Evolutionary conservation across 1,140 invertebrate species (phyloP), one percentile per base, ranked within the genome.

Genomic region (Helicorthomorpha holstii): DNA sequence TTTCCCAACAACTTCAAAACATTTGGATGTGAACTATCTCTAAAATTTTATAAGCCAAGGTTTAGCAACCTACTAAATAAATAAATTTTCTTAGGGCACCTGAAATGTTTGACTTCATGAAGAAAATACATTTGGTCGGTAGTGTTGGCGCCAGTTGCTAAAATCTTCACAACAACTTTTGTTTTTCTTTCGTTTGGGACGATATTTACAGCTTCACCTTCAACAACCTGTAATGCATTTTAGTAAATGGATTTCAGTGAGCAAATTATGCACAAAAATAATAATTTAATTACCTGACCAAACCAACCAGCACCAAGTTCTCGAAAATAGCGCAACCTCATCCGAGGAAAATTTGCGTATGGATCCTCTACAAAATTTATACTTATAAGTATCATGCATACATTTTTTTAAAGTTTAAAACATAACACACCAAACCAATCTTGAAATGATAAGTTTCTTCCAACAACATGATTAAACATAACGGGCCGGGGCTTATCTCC

Each of bases 251-350:
- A 46, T 7, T 12, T 12, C 38, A 41, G 12, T 41, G 19, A 41
- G 12, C 38, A 41, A 41, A 41, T 19, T 41, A 12, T 19, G 12
- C 38, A 19, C 38, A 41, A 41, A 41, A 41, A 12, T 12, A 41
- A 12, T 12, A 41, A 41, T 1, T 53, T 53, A 69, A 66, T 69
- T 66, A 82, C 81, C 67, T 81, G 80, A 38, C 86, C 87, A 72
- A 89, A 92, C 85, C 85, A 89, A 23, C 85, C 85, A 59, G 76
- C 76, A 3, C 85, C 85, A 45, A 89, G 73, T 69, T 89, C 85
- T 59, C 78, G 75, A 1, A 88, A 72, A 64, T 88, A 92, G 60
- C 85, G 81, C 43, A 90, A 65, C 60, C 81, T 78, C 56, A 77
- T 78, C 57, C 86, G 72, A 0, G 85, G 81, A 60, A 88, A 82